phyloP scores from a whole-genome alignment of 2,113 vertebrate species.

The Leptocoma aspasia region DNA sequence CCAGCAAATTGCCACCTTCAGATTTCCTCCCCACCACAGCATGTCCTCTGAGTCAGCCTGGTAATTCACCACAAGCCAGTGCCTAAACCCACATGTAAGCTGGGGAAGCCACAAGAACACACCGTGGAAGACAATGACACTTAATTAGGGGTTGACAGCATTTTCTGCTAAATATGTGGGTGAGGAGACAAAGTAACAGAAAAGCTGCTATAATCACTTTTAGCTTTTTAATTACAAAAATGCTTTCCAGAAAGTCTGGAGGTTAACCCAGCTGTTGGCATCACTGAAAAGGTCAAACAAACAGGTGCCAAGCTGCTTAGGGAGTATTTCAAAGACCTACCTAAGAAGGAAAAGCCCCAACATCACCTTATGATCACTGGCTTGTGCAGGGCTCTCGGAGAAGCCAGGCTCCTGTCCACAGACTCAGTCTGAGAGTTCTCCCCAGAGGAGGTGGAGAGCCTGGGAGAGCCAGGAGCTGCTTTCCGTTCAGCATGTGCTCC shows the following conservation, averaged over 20 bases:
- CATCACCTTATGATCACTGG: background rate
- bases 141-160: constrained; percentile 11
- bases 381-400: background rate
- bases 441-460: background rate
- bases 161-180: background rate
- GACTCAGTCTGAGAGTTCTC: background rate
- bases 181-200: background rate
- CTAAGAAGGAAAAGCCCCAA: background rate
- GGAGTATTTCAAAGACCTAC: background rate
- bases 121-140: background rate
- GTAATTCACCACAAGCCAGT: background rate
- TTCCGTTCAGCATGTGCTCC: background rate
- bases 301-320: background rate
- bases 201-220: background rate
- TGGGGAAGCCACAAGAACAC: constrained; percentile 9
- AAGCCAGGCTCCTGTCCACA: background rate
- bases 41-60: background rate
- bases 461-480: background rate
- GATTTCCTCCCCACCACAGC: background rate
- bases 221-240: constrained; percentile 10
- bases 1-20: background rate
- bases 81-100: constrained; percentile 11
- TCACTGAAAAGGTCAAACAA: background rate
- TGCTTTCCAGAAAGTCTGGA: background rate
- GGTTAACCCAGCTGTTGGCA: background rate